Evolutionary conservation across 2,797 vertebrate genomes (phyloP), one percentile per base, ranked within the genome.

Genomic region (Epinephelus coioides): DNA sequence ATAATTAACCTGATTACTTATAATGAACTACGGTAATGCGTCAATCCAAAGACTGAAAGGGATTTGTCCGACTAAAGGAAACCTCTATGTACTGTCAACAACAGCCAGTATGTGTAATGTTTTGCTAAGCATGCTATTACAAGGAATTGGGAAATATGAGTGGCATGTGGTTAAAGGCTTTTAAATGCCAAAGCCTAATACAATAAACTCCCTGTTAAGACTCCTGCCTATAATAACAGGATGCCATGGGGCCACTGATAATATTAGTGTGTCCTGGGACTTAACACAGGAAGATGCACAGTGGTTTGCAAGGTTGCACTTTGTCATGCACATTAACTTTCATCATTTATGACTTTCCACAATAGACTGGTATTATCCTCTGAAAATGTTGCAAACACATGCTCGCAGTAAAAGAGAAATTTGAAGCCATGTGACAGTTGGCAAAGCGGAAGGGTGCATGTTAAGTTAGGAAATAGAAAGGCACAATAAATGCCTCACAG

Each of bases 311-410:
- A 65, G 71, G 78, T 84, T 69, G 61, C 76, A 77, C 73, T 73
- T 67, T 25, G 77, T 72, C 82, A 84, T 83, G 74, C 76, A 44
- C 44, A 46, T 78, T 30, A 56, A 56, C 73, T 82, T 70, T 72
- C 49, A 55, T 78, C 56, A 84, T 83, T 89, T 85, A 73, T 79
- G 83, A 81, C 84, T 85, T 71, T 90, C 86, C 40, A 84, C 81
- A 76, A 80, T 68, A 79, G 79, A 82, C 76, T 65, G 2, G 15
- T 51, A 55, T 77, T 82, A 82, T 79, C 62, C 23, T 18, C 44
- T 68, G 46, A 86, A 91, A 77, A 67, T 7, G 13, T 65, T 9
- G 78, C 63, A 76, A 76, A 72, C 68, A 83, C 86, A 82, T 86
- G 75, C 71, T 75, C 3, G 34, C 74, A 68, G 78, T 89, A 82